phyloP scores from a whole-genome alignment of 2,888 invertebrate species.

The Acronicta psi region DNA sequence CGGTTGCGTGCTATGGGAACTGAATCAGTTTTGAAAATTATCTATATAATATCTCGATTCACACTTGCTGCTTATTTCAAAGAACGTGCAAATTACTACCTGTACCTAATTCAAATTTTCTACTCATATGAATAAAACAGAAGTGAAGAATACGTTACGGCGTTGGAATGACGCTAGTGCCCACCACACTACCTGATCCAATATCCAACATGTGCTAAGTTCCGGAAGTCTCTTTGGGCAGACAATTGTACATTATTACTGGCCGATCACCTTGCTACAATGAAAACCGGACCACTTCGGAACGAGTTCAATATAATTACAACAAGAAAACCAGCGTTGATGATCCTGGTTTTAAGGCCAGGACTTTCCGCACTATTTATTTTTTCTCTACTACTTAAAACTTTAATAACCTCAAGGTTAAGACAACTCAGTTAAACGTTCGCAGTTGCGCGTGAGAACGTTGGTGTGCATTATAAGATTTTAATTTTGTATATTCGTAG shows the following conservation, averaged over 20 bases:
- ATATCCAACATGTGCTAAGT: conserved; percentile 17
- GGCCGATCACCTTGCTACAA: conserved; percentile 73
- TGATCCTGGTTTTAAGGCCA: conserved; percentile 68
- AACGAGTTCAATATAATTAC: conserved; percentile 60
- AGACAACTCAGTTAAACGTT: conserved; percentile 64
- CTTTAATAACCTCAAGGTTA: conserved; percentile 67
- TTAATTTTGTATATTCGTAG: conserved; percentile 73
- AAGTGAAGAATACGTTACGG: conserved; percentile 1
- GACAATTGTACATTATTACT: conserved; percentile 52
- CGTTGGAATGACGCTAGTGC: conserved; percentile 17
- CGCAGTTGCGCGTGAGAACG: conserved; percentile 78
- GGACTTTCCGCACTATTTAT: conserved; percentile 52
- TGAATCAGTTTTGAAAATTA: conserved; percentile 81
- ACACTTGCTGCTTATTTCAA: conserved; percentile 56
- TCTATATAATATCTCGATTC: conserved; percentile 66
- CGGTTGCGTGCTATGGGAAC: conserved; percentile 83
- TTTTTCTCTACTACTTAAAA: conserved; percentile 50
- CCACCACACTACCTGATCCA: not conserved
- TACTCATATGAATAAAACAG: conserved; percentile 37
- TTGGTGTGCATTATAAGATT: conserved; percentile 72
- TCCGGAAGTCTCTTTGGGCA: conserved; percentile 65
- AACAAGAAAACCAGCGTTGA: conserved; percentile 61
- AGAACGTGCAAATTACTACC: conserved; percentile 43
- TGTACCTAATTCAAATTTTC: conserved; percentile 38
- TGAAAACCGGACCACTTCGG: conserved; percentile 71